Base-by-base conservation (phyloP, 2,113 vertebrate species). In the Prunella fulvescens region DNA sequence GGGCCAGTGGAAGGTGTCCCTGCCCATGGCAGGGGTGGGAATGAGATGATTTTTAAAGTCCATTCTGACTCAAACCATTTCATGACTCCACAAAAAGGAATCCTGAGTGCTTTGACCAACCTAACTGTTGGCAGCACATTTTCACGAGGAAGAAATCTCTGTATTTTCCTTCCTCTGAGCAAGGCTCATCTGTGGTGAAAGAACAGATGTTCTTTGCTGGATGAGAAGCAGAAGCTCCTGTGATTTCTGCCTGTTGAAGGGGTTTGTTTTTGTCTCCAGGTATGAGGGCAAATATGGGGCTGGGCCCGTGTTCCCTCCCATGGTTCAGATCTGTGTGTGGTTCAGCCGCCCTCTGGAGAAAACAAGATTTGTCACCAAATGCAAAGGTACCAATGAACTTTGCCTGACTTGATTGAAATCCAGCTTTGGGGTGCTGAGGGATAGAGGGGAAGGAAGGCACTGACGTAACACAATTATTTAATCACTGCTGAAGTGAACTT, bases 291-390 rank as follows among this genome's bases (percentile, higher is more conserved):
- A 97, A 81, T 99, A 99, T 31, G 72, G 92, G 90, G 97, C 98
- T 11, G 99, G 99, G 60, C 96, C 97, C 3, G 98, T 98, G 82
- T 98, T 98, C 54, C 97, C 99, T 31, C 96, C 98, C 12, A 98
- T 99, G 98, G 97, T 98, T 78, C 99, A 98, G 97, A 98, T 99
- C 95, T 98, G 98, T 10, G 97, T 99, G 17, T 98, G 98, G 97
- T 99, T 99, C 95, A 98, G 66, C 62, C 98, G 98, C 44, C 99
- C 99, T 44, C 97, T 99, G 58, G 99, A 99, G 96, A 99, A 98
- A 96, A 97, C 97, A 29, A 96, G 98, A 47, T 99, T 99, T 91
- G 97, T 99, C 78, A 84, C 98, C 90, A 98, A 96, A 51, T 99
- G 99, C 91, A 99, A 99, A 99, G 99, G 99, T 99, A 97, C 98